These are phyloP conservation scores for Calliphora vomitoria DNA, from an alignment of 2,888 invertebrate genomes.

Conservation along the genomic window DNA sequence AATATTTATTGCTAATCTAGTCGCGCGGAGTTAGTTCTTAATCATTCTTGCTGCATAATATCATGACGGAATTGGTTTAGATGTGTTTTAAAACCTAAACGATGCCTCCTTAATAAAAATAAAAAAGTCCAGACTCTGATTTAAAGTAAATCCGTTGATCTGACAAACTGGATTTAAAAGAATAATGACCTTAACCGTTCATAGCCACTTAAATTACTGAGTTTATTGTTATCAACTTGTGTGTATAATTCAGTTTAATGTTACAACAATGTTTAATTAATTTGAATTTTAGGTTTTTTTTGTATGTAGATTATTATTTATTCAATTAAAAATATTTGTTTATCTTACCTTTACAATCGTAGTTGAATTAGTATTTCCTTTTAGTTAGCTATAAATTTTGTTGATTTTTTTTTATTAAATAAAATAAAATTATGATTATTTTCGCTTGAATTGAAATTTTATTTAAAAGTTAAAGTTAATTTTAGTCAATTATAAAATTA, in stretches of 20 bases:
- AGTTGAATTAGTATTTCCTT: conserved; percentile 27
- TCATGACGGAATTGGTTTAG: too few species aligned
- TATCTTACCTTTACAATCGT: neutral
- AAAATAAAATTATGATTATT: conserved; percentile 10
- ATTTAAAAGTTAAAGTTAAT: neutral
- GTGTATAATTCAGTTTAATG: conserved; percentile 6
- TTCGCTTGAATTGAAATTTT: conserved; percentile 24
- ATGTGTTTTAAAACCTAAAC: too few species aligned
- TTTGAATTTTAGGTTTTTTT: neutral
- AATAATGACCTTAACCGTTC: neutral
- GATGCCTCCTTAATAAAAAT: too few species aligned
- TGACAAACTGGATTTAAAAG: too few species aligned
- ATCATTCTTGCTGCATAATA: too few species aligned
- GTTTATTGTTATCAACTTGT: neutral
- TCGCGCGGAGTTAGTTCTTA: too few species aligned
- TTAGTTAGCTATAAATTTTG: conserved; percentile 36
- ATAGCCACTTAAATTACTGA: conserved; percentile 45
- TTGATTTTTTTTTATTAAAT: conserved; percentile 21
- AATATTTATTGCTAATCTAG: too few species aligned
- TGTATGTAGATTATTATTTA: neutral
- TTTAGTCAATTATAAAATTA: conserved; percentile 8
- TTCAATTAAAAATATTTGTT: neutral
- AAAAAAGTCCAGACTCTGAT: too few species aligned
- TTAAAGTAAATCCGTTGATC: too few species aligned
- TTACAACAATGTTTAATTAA: conserved; percentile 9